These are phyloP conservation scores for Heterochromis multidens DNA, from an alignment of 2,113 vertebrate species.

Conservation along the genomic window DNA sequence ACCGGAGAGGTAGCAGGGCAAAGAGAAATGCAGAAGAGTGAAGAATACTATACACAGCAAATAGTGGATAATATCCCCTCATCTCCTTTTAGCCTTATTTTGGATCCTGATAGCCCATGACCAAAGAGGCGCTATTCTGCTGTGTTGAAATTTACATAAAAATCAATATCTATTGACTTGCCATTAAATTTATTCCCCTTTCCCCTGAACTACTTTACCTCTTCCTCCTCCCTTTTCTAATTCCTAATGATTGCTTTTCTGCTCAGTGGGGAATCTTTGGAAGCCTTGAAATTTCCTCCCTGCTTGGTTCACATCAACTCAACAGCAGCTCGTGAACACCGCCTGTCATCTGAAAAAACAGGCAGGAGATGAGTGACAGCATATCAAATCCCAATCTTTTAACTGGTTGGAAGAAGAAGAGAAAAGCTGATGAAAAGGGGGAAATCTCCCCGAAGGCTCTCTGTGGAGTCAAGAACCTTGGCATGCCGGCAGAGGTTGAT, in stretches of 20 bases:
- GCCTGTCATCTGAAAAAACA: conserved; percentile 35
- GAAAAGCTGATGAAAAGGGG: conserved; percentile 39
- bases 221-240: conserved; percentile 37
- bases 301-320: conserved; percentile 26
- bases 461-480: conserved; percentile 19
- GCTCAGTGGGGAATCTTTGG: conserved; percentile 43
- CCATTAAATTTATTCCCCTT: conserved; percentile 58
- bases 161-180: conserved; percentile 64
- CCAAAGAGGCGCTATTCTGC: neutral
- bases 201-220: conserved; percentile 50
- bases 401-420: conserved; percentile 15
- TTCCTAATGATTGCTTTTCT: conserved; percentile 61
- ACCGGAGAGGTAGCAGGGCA: neutral
- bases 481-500: conserved; percentile 38
- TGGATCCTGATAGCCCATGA: conserved; percentile 17
- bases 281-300: conserved; percentile 9
- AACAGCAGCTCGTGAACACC: conserved; percentile 2
- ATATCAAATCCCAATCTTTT: conserved; percentile 54
- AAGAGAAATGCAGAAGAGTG: neutral
- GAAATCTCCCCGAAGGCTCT: conserved; percentile 29
- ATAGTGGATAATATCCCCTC: conserved; percentile 26
- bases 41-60: neutral
- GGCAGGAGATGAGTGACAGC: conserved; percentile 52
- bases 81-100: conserved; percentile 45
- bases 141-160: conserved; percentile 56